Evolutionary conservation across 1,140 invertebrate genomes (phyloP).

Genomic region (Drosophila biarmipes): DNA sequence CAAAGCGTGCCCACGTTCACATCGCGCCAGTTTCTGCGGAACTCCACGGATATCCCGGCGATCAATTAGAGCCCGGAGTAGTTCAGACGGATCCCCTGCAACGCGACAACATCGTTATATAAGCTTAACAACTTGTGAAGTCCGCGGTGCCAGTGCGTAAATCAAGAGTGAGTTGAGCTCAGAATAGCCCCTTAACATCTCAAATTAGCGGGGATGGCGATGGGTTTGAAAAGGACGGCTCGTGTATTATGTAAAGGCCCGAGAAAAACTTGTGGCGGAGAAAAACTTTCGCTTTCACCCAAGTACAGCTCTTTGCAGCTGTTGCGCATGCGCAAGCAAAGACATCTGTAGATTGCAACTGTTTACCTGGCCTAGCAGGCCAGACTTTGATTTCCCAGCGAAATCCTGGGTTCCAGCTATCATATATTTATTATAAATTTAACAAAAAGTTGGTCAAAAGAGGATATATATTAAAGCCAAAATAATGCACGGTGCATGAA

Average conservation of each 20-base stretch:
- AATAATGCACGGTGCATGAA: no score
- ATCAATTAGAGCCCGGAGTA: conserved; percentile 43
- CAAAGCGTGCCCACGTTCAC: conserved; percentile 77
- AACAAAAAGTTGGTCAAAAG: no score
- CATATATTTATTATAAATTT: no score
- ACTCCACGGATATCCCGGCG: conserved; percentile 48
- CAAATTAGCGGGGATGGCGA: conserved; percentile 13
- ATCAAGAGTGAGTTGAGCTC: conserved; percentile 50
- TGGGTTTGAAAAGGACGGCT: conserved; percentile 12
- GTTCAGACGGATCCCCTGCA: conserved; percentile 1
- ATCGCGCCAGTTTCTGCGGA: conserved; percentile 56
- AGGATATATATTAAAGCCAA: no score
- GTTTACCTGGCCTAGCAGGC: conserved; percentile 25
- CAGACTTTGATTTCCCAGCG: conserved; percentile 1
- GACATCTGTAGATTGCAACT: conserved; percentile 38
- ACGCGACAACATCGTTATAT: conserved; percentile 48
- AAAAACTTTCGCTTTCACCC: conserved; percentile 82
- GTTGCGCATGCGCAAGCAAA: conserved; percentile 38
- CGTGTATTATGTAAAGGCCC: conserved; percentile 43
- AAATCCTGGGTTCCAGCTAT: not conserved
- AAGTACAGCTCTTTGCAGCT: conserved; percentile 42
- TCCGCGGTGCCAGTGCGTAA: conserved; percentile 38
- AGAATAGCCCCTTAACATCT: conserved; percentile 15
- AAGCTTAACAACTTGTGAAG: conserved; percentile 54
- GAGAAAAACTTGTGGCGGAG: conserved; percentile 40